Percentiles rank a stretch among this genome's conserved stretches.
Conservation (phyloP, 2,113 vertebrate genomes). For the Vulpes vulpes region DNA sequence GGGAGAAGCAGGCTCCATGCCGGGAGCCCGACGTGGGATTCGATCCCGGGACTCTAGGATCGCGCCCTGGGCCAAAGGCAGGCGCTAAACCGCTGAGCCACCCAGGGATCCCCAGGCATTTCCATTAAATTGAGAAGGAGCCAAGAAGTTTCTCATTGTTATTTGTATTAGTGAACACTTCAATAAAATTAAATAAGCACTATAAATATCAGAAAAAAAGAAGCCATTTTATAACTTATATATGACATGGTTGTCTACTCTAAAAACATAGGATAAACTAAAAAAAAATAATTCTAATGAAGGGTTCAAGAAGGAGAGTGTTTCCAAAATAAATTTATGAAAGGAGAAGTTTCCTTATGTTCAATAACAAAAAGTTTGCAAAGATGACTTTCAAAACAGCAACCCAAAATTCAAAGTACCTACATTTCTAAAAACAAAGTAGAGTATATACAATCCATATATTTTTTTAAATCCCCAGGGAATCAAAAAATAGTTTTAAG, state of each 20-base stretch:
- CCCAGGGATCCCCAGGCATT: not conserved
- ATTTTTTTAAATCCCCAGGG: not conserved
- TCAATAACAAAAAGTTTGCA: not conserved
- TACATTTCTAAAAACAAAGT: not conserved
- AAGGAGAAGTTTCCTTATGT: not conserved
- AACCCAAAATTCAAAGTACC: not conserved
- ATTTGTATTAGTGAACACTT: not conserved
- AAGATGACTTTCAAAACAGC: not conserved
- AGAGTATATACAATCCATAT: not conserved
- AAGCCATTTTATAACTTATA: conserved; percentile 5
- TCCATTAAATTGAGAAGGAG: not conserved
- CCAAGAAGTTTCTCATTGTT: not conserved
- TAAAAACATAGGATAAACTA: not conserved
- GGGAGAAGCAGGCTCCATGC: too few species aligned
- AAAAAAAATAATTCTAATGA: not conserved
- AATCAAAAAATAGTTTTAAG: conserved; percentile 16
- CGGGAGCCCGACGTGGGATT: too few species aligned
- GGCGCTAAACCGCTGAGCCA: too few species aligned
- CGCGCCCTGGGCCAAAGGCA: too few species aligned
- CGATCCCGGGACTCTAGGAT: too few species aligned
- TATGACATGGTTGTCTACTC: not conserved
- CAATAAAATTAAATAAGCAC: not conserved
- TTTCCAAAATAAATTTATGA: conserved; percentile 30
- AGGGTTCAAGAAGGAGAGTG: not conserved
- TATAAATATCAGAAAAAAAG: not conserved